Percentiles rank a stretch among this genome's conserved stretches.
Conservation (phyloP, 2,797 vertebrate genomes). For the Poeciliopsis turneri region DNA sequence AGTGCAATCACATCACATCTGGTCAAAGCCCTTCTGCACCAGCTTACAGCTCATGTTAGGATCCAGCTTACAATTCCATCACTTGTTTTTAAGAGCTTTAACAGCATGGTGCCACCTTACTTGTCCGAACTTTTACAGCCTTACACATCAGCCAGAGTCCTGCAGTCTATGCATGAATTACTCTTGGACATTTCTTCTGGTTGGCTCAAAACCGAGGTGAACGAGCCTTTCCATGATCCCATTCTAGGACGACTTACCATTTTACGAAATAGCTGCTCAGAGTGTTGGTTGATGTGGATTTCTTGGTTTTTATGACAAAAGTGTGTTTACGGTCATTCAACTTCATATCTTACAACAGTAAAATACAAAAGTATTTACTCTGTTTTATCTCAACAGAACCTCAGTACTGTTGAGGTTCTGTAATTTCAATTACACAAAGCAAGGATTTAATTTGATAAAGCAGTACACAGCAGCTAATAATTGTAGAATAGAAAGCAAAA, state of each 20-base stretch:
- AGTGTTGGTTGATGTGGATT: background rate
- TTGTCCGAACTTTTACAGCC: constrained; percentile 5
- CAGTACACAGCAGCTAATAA: background rate
- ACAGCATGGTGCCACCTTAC: constrained; percentile 6
- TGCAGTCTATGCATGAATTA: background rate
- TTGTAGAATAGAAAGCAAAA: background rate
- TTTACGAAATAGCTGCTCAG: background rate
- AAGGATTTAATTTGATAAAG: background rate
- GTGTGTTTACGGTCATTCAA: background rate
- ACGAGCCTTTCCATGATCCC: background rate
- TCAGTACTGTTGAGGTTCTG: background rate
- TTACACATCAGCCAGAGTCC: constrained; percentile 10
- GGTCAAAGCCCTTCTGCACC: background rate
- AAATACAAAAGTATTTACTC: too few relatives aligned
- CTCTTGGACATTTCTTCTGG: background rate
- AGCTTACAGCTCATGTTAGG: background rate
- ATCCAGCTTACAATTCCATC: background rate
- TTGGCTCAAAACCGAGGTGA: background rate
- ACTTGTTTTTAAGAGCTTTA: constrained; percentile 9
- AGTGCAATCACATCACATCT: background rate
- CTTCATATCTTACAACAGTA: background rate
- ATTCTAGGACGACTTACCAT: background rate
- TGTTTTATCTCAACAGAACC: background rate
- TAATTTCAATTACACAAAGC: background rate
- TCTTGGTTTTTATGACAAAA: background rate